Evolutionary conservation across 2,113 vertebrate genomes (phyloP).

Genomic region (Atherinomorus stipes): DNA sequence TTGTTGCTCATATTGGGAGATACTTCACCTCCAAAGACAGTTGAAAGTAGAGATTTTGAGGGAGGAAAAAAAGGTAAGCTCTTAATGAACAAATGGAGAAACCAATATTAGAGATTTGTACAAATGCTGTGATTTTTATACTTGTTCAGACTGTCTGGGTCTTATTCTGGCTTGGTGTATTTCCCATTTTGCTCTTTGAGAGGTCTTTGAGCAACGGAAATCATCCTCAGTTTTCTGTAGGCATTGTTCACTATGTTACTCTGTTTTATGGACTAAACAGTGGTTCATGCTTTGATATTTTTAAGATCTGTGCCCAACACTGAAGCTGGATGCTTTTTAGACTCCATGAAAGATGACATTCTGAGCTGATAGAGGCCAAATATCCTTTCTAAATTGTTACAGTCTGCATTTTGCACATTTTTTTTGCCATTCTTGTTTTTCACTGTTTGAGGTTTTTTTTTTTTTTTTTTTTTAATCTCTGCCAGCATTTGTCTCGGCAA

Average conservation of each 20-base stretch:
- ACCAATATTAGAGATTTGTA: background rate
- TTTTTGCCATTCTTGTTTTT: background rate
- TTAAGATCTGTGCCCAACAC: background rate
- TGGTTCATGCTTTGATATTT: background rate
- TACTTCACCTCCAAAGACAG: slow-evolving; percentile 15
- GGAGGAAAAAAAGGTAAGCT: slow-evolving; percentile 61
- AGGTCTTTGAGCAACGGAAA: too few relatives aligned
- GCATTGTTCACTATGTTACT: slow-evolving; percentile 4
- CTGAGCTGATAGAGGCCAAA: background rate
- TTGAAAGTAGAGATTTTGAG: slow-evolving; percentile 8
- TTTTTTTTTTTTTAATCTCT: background rate
- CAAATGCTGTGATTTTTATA: background rate
- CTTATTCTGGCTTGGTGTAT: background rate
- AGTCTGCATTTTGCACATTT: background rate
- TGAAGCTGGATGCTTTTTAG: background rate
- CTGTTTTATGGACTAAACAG: slow-evolving; percentile 1
- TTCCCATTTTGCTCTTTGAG: background rate
- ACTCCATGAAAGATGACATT: background rate
- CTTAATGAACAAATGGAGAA: background rate
- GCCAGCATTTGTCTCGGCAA: slow-evolving; percentile 24
- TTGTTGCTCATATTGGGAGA: slow-evolving; percentile 18
- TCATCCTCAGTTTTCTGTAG: background rate
- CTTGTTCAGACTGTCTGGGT: background rate
- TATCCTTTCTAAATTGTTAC: background rate
- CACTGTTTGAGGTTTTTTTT: background rate